Conservation (phyloP, 2,888 invertebrate species). For the Pandemis corylana region DNA sequence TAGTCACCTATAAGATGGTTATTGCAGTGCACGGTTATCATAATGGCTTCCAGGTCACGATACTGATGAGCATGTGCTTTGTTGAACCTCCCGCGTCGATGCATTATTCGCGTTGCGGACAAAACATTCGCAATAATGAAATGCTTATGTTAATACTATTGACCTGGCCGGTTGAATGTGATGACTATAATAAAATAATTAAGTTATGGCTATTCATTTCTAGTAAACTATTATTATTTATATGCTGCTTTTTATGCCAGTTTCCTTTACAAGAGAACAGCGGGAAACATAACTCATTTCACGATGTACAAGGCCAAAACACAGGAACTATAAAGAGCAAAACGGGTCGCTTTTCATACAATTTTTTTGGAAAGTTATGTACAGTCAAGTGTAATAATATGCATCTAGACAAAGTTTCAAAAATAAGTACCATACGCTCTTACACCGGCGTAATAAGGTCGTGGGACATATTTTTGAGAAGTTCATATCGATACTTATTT, state of each 20-base stretch:
- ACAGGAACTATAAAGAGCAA: too few relatives aligned
- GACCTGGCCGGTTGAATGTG: constrained; percentile 44
- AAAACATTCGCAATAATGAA: constrained; percentile 47
- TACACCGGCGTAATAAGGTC: too few relatives aligned
- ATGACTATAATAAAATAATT: constrained; percentile 23
- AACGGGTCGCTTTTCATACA: too few relatives aligned
- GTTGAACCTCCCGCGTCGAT: constrained; percentile 63
- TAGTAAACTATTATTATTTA: not conserved
- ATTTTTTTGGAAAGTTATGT: too few relatives aligned
- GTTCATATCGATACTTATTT: too few relatives aligned
- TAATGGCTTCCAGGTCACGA: constrained; percentile 58
- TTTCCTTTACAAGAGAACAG: not conserved
- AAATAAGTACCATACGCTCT: too few relatives aligned
- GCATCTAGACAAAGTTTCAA: too few relatives aligned
- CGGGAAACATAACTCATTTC: too few relatives aligned
- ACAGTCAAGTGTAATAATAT: too few relatives aligned
- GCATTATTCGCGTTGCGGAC: constrained; percentile 56
- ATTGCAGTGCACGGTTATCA: constrained; percentile 44
- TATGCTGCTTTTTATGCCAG: not conserved
- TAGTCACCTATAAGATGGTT: constrained; percentile 40
- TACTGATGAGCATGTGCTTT: constrained; percentile 60
- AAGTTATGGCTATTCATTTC: constrained; percentile 18
- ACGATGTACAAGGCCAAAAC: too few relatives aligned
- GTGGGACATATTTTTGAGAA: too few relatives aligned
- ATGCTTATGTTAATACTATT: constrained; percentile 49